Base-by-base conservation (phyloP, 2,113 vertebrate genomes). In the Callaeas wilsoni region DNA sequence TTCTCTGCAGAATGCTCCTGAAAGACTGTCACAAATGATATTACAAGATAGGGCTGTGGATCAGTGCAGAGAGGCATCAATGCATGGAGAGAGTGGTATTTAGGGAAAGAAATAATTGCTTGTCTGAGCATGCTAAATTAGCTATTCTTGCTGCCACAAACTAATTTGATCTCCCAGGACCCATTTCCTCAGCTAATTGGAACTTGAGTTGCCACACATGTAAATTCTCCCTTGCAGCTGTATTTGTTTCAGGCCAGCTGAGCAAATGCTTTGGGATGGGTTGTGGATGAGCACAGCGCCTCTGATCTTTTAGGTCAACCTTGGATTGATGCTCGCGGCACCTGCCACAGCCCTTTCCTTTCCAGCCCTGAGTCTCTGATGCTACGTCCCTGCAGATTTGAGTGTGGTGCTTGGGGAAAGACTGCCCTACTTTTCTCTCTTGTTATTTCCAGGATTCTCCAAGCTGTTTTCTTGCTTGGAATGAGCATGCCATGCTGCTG, bases 151-250 rank as follows among this genome's bases (percentile, higher is more conserved):
- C 94, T 96, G 93, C 95, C 85, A 78, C 92, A 71, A 93, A 95
- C 71, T 96, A 94, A 96, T 96, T 95, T 92, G 92, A 95, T 96
- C 92, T 96, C 93, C 64, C 64, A 92, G 94, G 94, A 93, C 75
- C 93, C 64, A 92, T 96, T 96, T 97, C 96, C 92, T 96, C 52
- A 64, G 96, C 73, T 96, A 96, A 96, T 92, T 94, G 95, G 88
- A 96, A 77, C 76, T 86, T 32, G 52, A 78, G 64, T 78, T 93
- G 88, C 83, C 93, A 90, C 68, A 80, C 60, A 37, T 80, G 87
- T 83, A 90, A 86, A 93, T 93, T 94, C 76, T 94, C 71, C 64
- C 64, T 96, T 37, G 82, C 93, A 95, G 87, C 92, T 96, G 47
- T 56, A 56, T 93, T 93, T 86, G 52, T 93, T 96, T 96, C 90